Evolutionary conservation across 2,113 vertebrate genomes (phyloP).

Genomic region (Hepsetus odoe): DNA sequence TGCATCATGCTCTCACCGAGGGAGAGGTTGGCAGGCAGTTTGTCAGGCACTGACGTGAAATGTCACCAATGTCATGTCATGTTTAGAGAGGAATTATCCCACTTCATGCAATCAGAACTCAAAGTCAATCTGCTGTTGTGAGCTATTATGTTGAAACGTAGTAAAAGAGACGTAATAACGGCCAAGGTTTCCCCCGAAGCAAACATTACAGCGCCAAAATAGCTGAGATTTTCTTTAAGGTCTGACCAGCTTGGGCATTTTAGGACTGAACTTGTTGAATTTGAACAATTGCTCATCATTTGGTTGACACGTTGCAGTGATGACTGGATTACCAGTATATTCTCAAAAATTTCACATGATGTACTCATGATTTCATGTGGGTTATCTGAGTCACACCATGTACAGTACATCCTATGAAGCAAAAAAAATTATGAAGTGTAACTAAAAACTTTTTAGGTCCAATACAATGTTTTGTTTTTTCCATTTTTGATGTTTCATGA

Average conservation of each 20-base stretch:
- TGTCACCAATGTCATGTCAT: constrained; percentile 50
- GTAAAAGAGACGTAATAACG: neutral
- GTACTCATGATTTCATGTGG: neutral
- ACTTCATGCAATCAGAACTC: constrained; percentile 38
- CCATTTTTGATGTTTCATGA: no score
- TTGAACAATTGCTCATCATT: constrained; percentile 20
- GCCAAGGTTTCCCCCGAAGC: neutral
- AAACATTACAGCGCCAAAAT: constrained; percentile 1
- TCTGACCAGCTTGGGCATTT: constrained; percentile 5
- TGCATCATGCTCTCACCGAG: constrained; percentile 48
- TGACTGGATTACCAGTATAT: constrained; percentile 31
- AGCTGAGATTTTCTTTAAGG: neutral
- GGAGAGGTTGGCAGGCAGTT: constrained; percentile 47
- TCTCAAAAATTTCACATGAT: constrained; percentile 36
- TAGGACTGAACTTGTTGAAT: neutral
- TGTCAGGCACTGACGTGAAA: constrained; percentile 46
- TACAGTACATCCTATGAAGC: neutral
- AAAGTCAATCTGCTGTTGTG: neutral
- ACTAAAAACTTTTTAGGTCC: no score
- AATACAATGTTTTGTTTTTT: no score
- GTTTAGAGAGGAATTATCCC: constrained; percentile 44
- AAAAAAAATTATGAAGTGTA: no score
- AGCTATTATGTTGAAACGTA: constrained; percentile 22
- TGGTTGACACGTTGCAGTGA: constrained; percentile 2
- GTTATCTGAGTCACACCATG: neutral